Base-by-base conservation (phyloP, 1,140 invertebrate genomes). In the Eupristina koningsbergeri region DNA sequence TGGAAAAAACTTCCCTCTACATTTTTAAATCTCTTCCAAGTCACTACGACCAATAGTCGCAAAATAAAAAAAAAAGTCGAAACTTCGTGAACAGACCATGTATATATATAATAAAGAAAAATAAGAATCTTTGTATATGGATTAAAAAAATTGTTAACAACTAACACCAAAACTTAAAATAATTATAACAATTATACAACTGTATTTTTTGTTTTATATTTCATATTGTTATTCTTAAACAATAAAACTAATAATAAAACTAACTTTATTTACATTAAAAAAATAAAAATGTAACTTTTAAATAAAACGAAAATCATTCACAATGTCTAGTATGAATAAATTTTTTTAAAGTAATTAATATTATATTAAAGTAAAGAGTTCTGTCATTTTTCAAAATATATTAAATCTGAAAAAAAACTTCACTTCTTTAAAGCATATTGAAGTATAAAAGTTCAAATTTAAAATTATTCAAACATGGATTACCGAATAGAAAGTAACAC, bases 391-490 rank as follows among this genome's bases (percentile, higher is more conserved):
- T 45, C 13, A 45, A 45, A 45, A 53, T 53, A 53, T 17, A 3
- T 53, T 53, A 17, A 53, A 53, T 15, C 19, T 53, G 19, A 9
- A 58, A 58, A 58, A 26, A 58, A 26, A 26, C 5, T 58, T 26
- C 3, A 19, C 9, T 53, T 53, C 19, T 45, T 58, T 13, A 1
- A 58, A 58, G 53, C 9, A 58, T 58, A 26, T 58, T 58, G 2
- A 58, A 58, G 29, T 15, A 64, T 36, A 64, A 67, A 67, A 36
- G 64, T 67, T 67, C 29, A 29, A 50, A 26, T 71, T 19, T 13
- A 3, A 69, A 69, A 69, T 58, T 67, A 69, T 67, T 69, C 17
- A 31, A 26, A 69, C 69, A 77, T 61, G 19, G 63, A 83, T 83
- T 64, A 78, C 47, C 26, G 53, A 31, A 74, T 29, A 9, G 36